Conservation (phyloP, 2,888 invertebrate species). For the Zele albiditarsus region DNA sequence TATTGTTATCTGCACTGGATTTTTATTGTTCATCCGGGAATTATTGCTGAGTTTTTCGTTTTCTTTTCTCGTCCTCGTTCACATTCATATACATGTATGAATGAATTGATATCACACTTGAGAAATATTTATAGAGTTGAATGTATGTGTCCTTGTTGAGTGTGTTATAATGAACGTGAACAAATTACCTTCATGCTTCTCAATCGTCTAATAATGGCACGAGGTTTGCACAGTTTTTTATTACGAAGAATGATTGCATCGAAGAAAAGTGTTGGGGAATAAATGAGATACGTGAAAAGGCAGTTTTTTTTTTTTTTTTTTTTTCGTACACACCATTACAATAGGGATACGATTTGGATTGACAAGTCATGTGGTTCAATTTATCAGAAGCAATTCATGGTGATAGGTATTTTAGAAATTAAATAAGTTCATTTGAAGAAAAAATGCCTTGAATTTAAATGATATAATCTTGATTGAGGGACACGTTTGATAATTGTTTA, state of each 20-base stretch:
- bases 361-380: background rate
- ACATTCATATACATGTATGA: background rate
- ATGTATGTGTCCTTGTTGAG: background rate
- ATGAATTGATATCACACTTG: background rate
- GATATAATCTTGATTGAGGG: no score
- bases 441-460: no score
- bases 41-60: background rate
- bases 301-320: background rate
- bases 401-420: background rate
- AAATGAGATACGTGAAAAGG: background rate
- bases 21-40: background rate
- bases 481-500: no score
- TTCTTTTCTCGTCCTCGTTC: background rate
- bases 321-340: background rate
- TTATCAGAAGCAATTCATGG: background rate
- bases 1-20: conserved; percentile 7
- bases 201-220: background rate
- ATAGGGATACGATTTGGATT: background rate
- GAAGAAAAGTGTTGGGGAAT: background rate
- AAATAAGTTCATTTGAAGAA: background rate
- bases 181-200: background rate
- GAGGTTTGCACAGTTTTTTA: background rate
- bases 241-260: background rate
- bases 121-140: background rate
- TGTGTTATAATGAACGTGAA: background rate